Evolutionary conservation across 2,113 vertebrate species (phyloP).

Genomic region (Centrocercus urophasianus): DNA sequence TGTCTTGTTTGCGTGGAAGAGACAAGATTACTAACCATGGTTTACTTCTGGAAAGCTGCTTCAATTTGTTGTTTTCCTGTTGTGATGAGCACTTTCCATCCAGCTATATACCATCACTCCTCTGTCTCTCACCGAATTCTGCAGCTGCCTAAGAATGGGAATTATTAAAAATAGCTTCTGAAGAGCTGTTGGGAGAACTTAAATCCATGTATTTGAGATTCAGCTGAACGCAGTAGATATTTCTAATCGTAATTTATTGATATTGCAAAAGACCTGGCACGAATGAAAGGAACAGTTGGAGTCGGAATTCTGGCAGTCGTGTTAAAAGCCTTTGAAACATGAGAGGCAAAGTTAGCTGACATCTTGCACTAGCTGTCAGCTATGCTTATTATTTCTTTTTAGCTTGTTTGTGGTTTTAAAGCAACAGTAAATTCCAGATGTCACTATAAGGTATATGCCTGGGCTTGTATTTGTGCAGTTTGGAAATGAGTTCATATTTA

Average conservation of each 20-base stretch:
- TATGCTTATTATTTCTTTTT: not conserved
- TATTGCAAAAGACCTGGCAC: not conserved
- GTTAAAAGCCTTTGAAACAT: not conserved
- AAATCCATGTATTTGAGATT: not conserved
- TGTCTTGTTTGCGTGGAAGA: not conserved
- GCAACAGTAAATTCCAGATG: not conserved
- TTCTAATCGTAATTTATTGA: not conserved
- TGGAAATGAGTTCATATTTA: not conserved
- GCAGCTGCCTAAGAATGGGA: not conserved
- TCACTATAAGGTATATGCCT: not conserved
- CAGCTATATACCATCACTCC: fast-evolving
- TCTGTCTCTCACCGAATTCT: not conserved
- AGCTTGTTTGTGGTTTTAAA: not conserved
- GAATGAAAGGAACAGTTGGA: not conserved
- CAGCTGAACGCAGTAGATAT: not conserved
- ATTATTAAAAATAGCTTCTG: not conserved
- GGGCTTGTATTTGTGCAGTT: not conserved
- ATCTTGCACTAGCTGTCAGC: not conserved
- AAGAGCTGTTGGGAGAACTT: not conserved
- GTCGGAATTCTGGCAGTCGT: not conserved
- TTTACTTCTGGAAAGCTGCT: not conserved
- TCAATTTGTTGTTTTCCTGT: not conserved
- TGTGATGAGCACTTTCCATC: not conserved
- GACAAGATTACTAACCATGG: not conserved
- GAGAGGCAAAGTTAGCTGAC: not conserved